Evolutionary conservation across 2,797 vertebrate genomes (phyloP).

Genomic region (Linurgus olivaceus): DNA sequence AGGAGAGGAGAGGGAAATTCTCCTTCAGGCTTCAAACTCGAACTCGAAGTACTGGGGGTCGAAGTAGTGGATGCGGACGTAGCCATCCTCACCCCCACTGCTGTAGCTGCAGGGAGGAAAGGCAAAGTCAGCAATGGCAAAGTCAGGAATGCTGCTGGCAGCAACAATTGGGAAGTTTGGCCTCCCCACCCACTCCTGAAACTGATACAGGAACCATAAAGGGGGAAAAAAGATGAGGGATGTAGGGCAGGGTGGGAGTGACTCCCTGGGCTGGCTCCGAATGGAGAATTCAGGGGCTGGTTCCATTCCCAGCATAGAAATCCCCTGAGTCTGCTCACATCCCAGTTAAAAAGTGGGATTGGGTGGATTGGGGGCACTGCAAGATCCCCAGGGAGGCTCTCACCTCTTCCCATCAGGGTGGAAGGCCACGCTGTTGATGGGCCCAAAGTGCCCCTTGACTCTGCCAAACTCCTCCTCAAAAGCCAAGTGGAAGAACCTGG

Average conservation of each 20-base stretch:
- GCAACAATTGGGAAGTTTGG: accelerated
- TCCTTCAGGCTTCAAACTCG: slow-evolving; percentile 85
- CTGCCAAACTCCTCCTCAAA: slow-evolving; percentile 98
- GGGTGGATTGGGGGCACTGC: background rate
- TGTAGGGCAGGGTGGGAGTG: accelerated
- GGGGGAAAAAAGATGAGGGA: background rate
- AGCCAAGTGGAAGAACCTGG: slow-evolving; percentile 95
- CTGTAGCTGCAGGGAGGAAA: slow-evolving; percentile 83
- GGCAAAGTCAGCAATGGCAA: background rate
- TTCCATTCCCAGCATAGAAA: background rate
- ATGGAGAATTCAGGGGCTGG: background rate
- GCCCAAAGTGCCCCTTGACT: slow-evolving; percentile 97
- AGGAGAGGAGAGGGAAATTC: background rate
- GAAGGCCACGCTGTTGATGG: slow-evolving; percentile 96
- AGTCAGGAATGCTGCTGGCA: background rate
- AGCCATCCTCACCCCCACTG: slow-evolving; percentile 97
- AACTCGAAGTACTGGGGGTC: slow-evolving; percentile 98
- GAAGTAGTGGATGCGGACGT: slow-evolving; percentile 95
- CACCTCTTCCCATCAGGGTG: slow-evolving; percentile 98
- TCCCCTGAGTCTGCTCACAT: accelerated
- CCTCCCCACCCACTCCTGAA: background rate
- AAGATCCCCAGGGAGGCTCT: background rate
- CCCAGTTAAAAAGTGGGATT: background rate
- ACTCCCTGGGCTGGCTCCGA: accelerated
- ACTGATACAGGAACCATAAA: background rate